These are phyloP conservation scores for Scaptomyza tumidula DNA, from an alignment of 2,888 invertebrate species.

Conservation along the genomic window DNA sequence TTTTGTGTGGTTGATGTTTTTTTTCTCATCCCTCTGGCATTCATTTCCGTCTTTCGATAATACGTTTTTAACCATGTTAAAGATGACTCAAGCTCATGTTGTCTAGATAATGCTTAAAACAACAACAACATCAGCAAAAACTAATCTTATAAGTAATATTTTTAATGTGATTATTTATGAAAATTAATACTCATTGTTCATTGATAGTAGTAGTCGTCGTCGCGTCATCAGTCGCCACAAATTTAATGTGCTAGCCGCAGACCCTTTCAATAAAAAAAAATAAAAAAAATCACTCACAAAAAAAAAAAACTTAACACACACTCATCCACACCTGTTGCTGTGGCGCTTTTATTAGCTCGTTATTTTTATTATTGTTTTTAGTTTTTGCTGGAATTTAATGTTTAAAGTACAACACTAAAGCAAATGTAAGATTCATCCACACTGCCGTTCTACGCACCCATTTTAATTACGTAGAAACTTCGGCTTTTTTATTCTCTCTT, in stretches of 20 bases:
- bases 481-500: slow-evolving; percentile 11
- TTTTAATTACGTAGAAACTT: slow-evolving; percentile 68
- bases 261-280: slow-evolving; percentile 40
- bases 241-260: slow-evolving; percentile 46
- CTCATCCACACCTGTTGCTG: slow-evolving; percentile 60
- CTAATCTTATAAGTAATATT: slow-evolving; percentile 58
- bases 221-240: slow-evolving; percentile 66
- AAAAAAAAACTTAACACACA: slow-evolving; percentile 9
- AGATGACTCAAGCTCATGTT: slow-evolving; percentile 70
- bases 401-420: slow-evolving; percentile 37
- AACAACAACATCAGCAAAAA: slow-evolving; percentile 33
- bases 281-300: neutral
- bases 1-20: slow-evolving; percentile 40
- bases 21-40: slow-evolving; percentile 56
- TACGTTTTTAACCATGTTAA: slow-evolving; percentile 78
- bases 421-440: slow-evolving; percentile 24
- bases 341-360: slow-evolving; percentile 72
- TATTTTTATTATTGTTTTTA: slow-evolving; percentile 53
- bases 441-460: slow-evolving; percentile 60
- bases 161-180: slow-evolving; percentile 76
- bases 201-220: slow-evolving; percentile 56
- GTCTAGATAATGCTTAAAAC: slow-evolving; percentile 71
- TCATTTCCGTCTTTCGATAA: slow-evolving; percentile 82
- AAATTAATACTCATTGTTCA: slow-evolving; percentile 79
- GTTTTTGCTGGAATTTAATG: slow-evolving; percentile 39